These are phyloP conservation scores for Ichneumon xanthorius DNA, from an alignment of 2,888 invertebrate species.

Conservation along the genomic window DNA sequence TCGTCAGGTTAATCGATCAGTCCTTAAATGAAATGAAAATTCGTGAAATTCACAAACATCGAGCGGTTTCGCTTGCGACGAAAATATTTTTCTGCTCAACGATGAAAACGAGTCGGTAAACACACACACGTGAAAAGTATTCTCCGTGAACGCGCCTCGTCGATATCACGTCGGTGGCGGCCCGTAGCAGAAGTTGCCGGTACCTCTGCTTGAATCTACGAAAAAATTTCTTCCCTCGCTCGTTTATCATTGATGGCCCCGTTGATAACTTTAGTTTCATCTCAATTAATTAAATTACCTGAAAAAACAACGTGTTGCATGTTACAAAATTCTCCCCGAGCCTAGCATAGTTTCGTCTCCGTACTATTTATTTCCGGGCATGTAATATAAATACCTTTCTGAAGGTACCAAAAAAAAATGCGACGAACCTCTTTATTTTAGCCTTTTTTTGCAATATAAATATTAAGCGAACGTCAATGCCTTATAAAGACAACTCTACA, in stretches of 20 bases:
- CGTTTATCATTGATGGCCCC: background rate
- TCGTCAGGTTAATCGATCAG: constrained; percentile 35
- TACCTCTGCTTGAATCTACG: background rate
- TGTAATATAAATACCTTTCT: background rate
- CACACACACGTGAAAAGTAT: constrained; percentile 8
- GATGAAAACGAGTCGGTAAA: background rate
- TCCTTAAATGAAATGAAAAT: background rate
- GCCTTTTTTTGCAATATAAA: too few species aligned
- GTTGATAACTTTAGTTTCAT: background rate
- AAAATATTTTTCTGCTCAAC: constrained; percentile 6
- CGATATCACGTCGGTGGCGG: constrained; percentile 13
- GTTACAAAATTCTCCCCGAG: background rate
- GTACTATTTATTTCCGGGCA: background rate
- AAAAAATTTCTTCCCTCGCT: background rate
- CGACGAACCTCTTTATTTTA: background rate
- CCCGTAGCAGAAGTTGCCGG: background rate
- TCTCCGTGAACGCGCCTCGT: background rate
- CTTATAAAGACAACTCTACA: too few species aligned
- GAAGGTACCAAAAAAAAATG: background rate
- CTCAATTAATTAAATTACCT: background rate
- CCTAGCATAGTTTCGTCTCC: background rate
- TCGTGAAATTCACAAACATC: constrained; percentile 7
- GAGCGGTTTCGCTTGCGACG: background rate
- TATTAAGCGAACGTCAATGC: too few species aligned
- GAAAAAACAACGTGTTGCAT: background rate